Evolutionary conservation across 2,113 vertebrate species (phyloP), one percentile per base, ranked within the genome.

Genomic region (Xiphias gladius): DNA sequence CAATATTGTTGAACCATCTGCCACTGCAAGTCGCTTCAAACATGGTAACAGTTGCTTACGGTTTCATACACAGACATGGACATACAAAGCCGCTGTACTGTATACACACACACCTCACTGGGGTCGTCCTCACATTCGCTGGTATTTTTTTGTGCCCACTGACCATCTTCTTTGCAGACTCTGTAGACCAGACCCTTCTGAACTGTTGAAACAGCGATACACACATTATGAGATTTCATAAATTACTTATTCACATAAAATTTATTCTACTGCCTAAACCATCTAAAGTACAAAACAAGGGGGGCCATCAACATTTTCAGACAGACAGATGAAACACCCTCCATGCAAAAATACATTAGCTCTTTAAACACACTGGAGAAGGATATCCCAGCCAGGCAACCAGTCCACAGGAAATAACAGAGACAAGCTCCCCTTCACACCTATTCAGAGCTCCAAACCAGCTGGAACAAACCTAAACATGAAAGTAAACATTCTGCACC

Each of bases 131-230:
- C 90, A 83, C 98, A 99, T 86, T 99, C 96, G 0, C 93, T 96
- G 61, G 96, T 96, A 1, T 99, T 89, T 1, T 96, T 96, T 0
- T 73, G 91, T 14, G 92, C 91, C 98, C 98, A 99, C 54, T 93
- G 93, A 32, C 97, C 97, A 0, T 98, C 96, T 0, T 95, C 91
- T 58, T 93, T 96, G 0, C 98, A 99, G 79, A 90, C 92, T 86
- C 96, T 97, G 94, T 97, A 96, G 83, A 98, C 97, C 0, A 93
- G 69, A 68, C 94, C 94, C 46, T 95, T 95, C 86, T 96, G 96
- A 91, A 99, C 98, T 99, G 92, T 10, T 68, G 65, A 89, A 85
- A 35, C 52, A 82, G 57, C 86, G 2, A 84, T 22, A 90, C 35
- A 82, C 39, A 67, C 22, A 75, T 9, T 14, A 39, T 17, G 17